These are phyloP conservation scores for Sepioteuthis lessoniana DNA, from an alignment of 2,888 invertebrate genomes.

Conservation along the genomic window DNA sequence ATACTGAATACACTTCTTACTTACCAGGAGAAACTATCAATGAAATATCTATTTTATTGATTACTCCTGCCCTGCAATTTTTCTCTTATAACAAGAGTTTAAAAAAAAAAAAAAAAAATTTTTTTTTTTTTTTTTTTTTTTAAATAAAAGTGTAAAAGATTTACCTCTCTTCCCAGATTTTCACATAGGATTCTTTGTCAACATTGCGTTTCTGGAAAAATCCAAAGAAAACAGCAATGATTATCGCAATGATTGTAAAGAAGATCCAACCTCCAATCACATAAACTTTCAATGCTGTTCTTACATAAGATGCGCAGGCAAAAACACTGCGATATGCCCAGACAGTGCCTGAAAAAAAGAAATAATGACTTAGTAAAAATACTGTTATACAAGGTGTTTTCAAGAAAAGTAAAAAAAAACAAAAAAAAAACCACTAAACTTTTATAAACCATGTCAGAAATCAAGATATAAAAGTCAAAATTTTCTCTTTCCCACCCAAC, in stretches of 20 bases:
- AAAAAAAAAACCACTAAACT: no score
- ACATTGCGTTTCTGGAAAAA: neutral
- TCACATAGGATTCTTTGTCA: conserved; percentile 45
- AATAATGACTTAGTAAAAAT: no score
- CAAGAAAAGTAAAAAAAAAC: no score
- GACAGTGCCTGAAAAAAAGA: conserved; percentile 80
- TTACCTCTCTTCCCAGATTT: conserved; percentile 68
- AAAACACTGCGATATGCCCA: conserved; percentile 81
- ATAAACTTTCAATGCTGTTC: conserved; percentile 79
- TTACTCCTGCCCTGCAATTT: no score
- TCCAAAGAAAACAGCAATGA: neutral
- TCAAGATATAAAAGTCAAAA: no score
- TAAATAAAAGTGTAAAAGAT: neutral
- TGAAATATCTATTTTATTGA: no score
- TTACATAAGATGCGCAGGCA: conserved; percentile 62
- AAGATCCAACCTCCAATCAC: conserved; percentile 89
- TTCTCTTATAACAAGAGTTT: no score
- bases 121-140: neutral
- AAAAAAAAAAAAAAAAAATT: conserved; percentile 38
- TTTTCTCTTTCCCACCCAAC: no score
- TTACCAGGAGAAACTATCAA: no score
- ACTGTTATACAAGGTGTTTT: no score
- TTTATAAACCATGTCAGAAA: no score
- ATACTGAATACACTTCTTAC: no score
- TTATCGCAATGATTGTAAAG: conserved; percentile 81